These are phyloP conservation scores for Bufotes viridis DNA, from an alignment of 2,797 vertebrate genomes.

Conservation along the genomic window DNA sequence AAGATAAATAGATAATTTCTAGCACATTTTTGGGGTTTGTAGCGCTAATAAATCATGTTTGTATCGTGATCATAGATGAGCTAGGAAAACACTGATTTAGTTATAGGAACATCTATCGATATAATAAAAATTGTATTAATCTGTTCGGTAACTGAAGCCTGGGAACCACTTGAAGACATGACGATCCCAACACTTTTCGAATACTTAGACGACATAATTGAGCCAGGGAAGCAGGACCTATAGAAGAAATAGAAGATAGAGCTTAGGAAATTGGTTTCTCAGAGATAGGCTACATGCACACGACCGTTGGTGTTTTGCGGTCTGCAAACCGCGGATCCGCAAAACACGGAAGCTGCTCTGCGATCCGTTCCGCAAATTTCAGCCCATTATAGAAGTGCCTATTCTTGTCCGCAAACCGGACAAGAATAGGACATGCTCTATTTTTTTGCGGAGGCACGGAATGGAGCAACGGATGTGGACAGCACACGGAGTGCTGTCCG, in stretches of 20 bases:
- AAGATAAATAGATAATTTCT: background rate
- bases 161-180: constrained; percentile 75
- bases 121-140: constrained; percentile 84
- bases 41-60: background rate
- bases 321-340: too few relatives aligned
- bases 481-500: too few relatives aligned
- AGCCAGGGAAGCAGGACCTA: constrained; percentile 82
- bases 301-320: too few relatives aligned
- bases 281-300: too few relatives aligned
- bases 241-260: background rate
- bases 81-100: background rate
- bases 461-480: too few relatives aligned
- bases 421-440: too few relatives aligned
- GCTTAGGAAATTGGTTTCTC: background rate
- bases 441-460: too few relatives aligned
- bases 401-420: too few relatives aligned
- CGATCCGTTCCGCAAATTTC: too few relatives aligned
- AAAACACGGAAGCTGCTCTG: too few relatives aligned
- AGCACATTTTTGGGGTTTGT: background rate
- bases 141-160: constrained; percentile 82
- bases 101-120: constrained; percentile 69
- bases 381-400: too few relatives aligned
- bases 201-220: constrained; percentile 86
- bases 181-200: constrained; percentile 81
- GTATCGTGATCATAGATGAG: background rate